Evolutionary conservation across 1,140 invertebrate species (phyloP), one percentile per base, ranked within the genome.

Genomic region (Eupristina koningsbergeri): DNA sequence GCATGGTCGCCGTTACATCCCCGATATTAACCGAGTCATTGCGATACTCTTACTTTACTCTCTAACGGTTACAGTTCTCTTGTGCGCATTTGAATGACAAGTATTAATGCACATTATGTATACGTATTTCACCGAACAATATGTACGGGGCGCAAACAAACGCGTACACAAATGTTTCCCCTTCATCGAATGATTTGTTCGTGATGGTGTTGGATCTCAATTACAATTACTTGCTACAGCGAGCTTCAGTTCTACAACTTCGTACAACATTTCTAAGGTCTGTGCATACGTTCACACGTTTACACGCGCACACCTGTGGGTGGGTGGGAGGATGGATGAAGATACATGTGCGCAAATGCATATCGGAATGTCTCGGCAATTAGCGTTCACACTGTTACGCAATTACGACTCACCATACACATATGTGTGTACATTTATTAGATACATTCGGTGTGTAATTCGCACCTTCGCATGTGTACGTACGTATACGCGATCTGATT

Each of bases 371-470:
- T 58, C n/a, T 76, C 81, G 47, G 79, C 78, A 78, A 86, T 86
- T 86, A 81, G 69, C 84, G 80, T 75, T 85, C 82, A 85, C 84
- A 83, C 79, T 80, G 67, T 84, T 83, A 83, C 75, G 83, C 75
- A 86, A 84, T 85, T 83, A 81, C 74, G 50, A 58, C 58, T 58
- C 69, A 83, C 81, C 81, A 67, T 77, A 63, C 29, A 77, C 63
- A 29, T 61, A 63, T 8, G n/a, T 61, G 22, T 29, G 39, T 63
- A 50, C 39, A 22, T 7, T n/a, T n/a, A n/a, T 45, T 45, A 45
- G 41, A 5, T 45, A 34, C 31, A 39, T 39, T 39, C 75, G 34
- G 19, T 34, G 19, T 61, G 31, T n/a, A 22, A 61, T 31, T 19
- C 19, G 13, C 31, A 69, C 61, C n/a, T 11, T 29, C 19, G 13